phyloP scores from a whole-genome alignment of 53 echinoderm and acorn worm genomes.

The Glandiceps talaboti region DNA sequence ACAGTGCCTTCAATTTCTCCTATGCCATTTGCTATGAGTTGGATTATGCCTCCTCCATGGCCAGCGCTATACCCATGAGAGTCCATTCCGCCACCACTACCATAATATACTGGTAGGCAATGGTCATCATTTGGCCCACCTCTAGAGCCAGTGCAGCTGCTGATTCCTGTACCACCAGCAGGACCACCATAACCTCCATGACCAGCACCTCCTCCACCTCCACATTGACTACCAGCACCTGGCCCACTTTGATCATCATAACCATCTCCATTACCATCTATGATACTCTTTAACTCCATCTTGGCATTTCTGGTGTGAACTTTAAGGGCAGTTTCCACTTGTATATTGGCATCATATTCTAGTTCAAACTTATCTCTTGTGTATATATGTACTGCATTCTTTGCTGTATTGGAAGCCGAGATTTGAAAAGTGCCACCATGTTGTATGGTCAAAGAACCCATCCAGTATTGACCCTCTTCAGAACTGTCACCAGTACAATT shows the following conservation, averaged over 20 bases:
- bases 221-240: conserved; percentile 31
- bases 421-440: conserved; percentile 25
- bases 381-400: conserved; percentile 28
- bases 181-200: conserved; percentile 8
- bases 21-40: conserved; percentile 29
- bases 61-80: conserved; percentile 16
- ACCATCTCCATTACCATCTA: conserved; percentile 32
- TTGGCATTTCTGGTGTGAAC: conserved; percentile 33
- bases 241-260: conserved; percentile 33
- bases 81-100: conserved; percentile 57
- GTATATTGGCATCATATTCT: conserved; percentile 31
- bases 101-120: conserved; percentile 43
- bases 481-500: conserved; percentile 49
- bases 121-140: conserved; percentile 26
- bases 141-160: conserved; percentile 3
- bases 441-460: conserved; percentile 28
- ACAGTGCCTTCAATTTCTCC: conserved; percentile 47
- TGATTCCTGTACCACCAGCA: neutral
- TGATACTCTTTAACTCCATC: conserved; percentile 26
- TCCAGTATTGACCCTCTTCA: conserved; percentile 57
- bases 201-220: conserved; percentile 33
- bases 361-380: conserved; percentile 34
- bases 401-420: conserved; percentile 7
- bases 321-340: conserved; percentile 29
- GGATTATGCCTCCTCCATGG: conserved; percentile 47